phyloP scores from a whole-genome alignment of 1,140 invertebrate species.

The Ceratitis capitata region DNA sequence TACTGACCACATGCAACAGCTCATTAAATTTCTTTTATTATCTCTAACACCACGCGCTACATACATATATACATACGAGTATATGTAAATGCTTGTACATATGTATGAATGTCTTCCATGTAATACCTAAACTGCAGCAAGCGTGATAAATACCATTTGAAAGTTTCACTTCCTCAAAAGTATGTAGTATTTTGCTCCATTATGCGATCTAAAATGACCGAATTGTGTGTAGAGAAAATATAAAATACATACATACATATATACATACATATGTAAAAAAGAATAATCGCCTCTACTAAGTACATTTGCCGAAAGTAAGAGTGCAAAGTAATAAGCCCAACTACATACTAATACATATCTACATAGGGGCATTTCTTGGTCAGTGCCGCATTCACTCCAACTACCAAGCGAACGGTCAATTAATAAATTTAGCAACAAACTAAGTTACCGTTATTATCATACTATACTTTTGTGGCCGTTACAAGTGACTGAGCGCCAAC shows the following conservation, averaged over 20 bases:
- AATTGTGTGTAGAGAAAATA: background rate
- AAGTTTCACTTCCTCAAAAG: constrained; percentile 31
- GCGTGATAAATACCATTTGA: background rate
- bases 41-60: background rate
- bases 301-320: background rate
- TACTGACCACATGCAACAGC: background rate
- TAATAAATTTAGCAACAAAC: background rate
- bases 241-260: background rate
- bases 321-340: background rate
- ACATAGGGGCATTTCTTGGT: background rate
- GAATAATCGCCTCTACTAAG: background rate
- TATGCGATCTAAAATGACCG: background rate
- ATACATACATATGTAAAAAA: too few relatives aligned
- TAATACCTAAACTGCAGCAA: constrained; percentile 18
- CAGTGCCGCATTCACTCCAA: background rate
- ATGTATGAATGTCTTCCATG: too few relatives aligned
- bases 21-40: constrained; percentile 28
- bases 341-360: background rate
- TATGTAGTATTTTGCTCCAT: background rate
- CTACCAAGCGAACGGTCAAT: background rate
- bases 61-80: background rate
- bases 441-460: background rate
- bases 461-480: constrained; percentile 12
- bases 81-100: too few relatives aligned
- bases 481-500: background rate